Percentiles rank a stretch among this genome's conserved stretches.
These are phyloP conservation scores for Idaea aversata DNA, from an alignment of 2,888 invertebrate species.

Conservation along the genomic window DNA sequence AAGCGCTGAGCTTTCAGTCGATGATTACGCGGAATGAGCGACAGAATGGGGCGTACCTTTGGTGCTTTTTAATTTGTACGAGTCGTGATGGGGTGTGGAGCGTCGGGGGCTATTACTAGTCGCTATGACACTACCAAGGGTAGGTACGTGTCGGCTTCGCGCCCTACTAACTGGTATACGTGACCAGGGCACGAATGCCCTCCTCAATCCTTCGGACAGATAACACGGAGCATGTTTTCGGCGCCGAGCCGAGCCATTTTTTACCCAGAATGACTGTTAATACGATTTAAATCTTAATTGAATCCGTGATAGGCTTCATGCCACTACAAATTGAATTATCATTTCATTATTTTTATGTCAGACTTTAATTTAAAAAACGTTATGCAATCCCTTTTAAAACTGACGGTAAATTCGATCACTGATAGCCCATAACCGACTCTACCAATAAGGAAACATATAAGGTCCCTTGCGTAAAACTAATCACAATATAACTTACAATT, in stretches of 20 bases:
- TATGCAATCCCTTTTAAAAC: neutral
- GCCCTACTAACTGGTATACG: slow-evolving; percentile 73
- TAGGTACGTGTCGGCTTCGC: slow-evolving; percentile 69
- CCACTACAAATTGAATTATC: neutral
- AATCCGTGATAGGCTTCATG: slow-evolving; percentile 13
- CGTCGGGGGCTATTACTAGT: slow-evolving; percentile 62
- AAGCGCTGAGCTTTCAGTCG: slow-evolving; percentile 33
- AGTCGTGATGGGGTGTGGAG: slow-evolving; percentile 49
- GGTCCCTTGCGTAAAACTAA: neutral
- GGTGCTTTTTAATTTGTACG: slow-evolving; percentile 72
- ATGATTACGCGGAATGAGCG: slow-evolving; percentile 32
- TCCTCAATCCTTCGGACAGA: slow-evolving; percentile 39
- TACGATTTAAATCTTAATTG: slow-evolving; percentile 27
- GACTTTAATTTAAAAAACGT: neutral
- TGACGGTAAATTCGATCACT: neutral
- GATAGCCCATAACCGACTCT: neutral
- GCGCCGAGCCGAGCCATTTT: slow-evolving; percentile 18
- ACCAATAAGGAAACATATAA: neutral
- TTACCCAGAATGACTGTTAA: slow-evolving; percentile 20
- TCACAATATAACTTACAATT: neutral
- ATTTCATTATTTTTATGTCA: neutral
- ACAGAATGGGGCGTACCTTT: slow-evolving; percentile 42
- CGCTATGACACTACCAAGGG: slow-evolving; percentile 66
- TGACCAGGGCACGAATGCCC: slow-evolving; percentile 53
- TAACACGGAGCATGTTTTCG: slow-evolving; percentile 27